Evolutionary conservation across 2,797 vertebrate genomes (phyloP).

Genomic region (Steatocranus sp.): DNA sequence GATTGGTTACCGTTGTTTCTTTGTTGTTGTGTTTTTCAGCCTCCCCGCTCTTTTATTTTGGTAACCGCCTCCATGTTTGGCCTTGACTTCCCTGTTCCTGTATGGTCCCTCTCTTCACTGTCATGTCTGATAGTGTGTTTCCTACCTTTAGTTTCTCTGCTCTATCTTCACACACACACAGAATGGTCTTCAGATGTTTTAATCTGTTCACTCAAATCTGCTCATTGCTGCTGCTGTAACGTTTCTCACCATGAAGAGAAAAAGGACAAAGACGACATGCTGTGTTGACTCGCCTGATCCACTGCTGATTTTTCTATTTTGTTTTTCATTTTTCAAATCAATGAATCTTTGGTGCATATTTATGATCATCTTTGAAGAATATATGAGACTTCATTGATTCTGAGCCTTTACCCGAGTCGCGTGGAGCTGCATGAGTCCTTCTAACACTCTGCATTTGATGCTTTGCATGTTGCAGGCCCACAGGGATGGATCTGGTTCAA

Average conservation of each 20-base stretch:
- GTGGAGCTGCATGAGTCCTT: too few relatives aligned
- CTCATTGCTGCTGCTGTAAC: background rate
- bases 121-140: accelerated
- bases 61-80: too few relatives aligned
- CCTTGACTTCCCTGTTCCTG: background rate
- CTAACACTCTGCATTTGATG: background rate
- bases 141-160: background rate
- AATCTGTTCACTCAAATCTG: background rate
- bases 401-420: accelerated
- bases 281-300: accelerated
- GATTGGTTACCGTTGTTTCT: too few relatives aligned
- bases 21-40: too few relatives aligned
- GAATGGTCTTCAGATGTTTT: background rate
- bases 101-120: background rate
- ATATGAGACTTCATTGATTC: accelerated
- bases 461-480: slow-evolving; percentile 34
- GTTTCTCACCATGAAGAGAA: background rate
- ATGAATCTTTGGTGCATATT: accelerated
- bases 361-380: accelerated
- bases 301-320: background rate
- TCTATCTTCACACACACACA: accelerated
- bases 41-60: too few relatives aligned
- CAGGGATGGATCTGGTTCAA: slow-evolving; percentile 75
- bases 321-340: background rate
- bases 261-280: background rate